Conservation (phyloP, 2,888 invertebrate species). For the Cantharis lateralis region DNA sequence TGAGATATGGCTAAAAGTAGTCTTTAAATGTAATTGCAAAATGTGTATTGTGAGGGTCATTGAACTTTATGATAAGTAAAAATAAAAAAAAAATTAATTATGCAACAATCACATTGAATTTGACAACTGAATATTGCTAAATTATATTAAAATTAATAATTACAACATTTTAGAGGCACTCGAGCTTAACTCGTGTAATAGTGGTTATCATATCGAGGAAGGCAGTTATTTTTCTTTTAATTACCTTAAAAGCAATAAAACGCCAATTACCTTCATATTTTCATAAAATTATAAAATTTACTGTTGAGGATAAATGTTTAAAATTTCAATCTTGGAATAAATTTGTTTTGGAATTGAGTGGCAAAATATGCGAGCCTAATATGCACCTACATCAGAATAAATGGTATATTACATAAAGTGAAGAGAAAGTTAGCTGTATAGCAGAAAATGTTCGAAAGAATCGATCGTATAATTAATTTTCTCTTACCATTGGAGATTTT, state of each 20-base stretch:
- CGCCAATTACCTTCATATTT: not conserved
- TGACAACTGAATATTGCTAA: not conserved
- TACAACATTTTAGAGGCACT: not conserved
- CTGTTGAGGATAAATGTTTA: not conserved
- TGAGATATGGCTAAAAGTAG: conserved; percentile 44
- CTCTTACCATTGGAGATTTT: not conserved
- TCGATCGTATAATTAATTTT: not conserved
- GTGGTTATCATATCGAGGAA: not conserved
- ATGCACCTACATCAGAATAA: not conserved
- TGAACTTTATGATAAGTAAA: not conserved
- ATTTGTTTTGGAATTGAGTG: not conserved
- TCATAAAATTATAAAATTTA: not conserved
- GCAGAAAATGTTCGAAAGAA: not conserved
- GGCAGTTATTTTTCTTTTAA: not conserved
- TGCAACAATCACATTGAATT: not conserved
- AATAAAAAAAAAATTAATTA: not conserved
- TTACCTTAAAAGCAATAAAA: not conserved
- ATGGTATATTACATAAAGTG: not conserved
- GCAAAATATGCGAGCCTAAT: not conserved
- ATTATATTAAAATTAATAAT: not conserved
- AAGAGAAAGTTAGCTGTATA: not conserved
- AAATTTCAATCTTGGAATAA: not conserved
- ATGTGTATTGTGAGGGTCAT: conserved; percentile 32
- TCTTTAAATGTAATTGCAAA: conserved; percentile 44
- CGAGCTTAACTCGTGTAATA: not conserved